Evolutionary conservation across 2,888 invertebrate species (phyloP).

Genomic region (Temnothorax ravouxi): DNA sequence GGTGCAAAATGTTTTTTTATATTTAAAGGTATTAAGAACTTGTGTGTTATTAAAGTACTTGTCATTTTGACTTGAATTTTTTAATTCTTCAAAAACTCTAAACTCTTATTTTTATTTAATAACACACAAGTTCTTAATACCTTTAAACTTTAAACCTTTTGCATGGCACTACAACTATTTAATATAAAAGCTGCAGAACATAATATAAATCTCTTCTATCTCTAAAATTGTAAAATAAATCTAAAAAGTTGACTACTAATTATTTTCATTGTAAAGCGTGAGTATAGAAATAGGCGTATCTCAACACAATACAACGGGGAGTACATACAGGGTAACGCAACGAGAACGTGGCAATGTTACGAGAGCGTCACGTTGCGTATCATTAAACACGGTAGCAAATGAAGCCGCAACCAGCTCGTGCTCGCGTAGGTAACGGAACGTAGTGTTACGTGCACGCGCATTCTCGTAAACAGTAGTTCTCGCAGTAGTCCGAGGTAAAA

Average conservation of each 20-base stretch:
- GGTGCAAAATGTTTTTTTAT: no score
- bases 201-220: neutral
- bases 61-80: neutral
- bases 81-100: neutral
- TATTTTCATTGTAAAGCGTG: slow-evolving; percentile 2
- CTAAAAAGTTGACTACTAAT: neutral
- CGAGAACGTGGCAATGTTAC: slow-evolving; percentile 44
- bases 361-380: slow-evolving; percentile 47
- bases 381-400: slow-evolving; percentile 50
- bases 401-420: slow-evolving; percentile 25
- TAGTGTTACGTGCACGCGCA: slow-evolving; percentile 53
- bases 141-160: neutral
- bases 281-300: neutral
- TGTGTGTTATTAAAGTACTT: no score
- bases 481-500: slow-evolving; percentile 43
- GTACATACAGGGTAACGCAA: slow-evolving; percentile 30
- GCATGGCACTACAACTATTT: neutral
- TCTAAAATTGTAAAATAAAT: neutral
- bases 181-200: neutral
- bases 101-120: neutral
- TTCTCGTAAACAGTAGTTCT: slow-evolving; percentile 52
- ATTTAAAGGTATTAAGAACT: no score
- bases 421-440: neutral
- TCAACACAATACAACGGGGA: neutral
- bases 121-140: neutral